phyloP scores from a whole-genome alignment of 2,888 invertebrate genomes.

The Orchestes rusci region DNA sequence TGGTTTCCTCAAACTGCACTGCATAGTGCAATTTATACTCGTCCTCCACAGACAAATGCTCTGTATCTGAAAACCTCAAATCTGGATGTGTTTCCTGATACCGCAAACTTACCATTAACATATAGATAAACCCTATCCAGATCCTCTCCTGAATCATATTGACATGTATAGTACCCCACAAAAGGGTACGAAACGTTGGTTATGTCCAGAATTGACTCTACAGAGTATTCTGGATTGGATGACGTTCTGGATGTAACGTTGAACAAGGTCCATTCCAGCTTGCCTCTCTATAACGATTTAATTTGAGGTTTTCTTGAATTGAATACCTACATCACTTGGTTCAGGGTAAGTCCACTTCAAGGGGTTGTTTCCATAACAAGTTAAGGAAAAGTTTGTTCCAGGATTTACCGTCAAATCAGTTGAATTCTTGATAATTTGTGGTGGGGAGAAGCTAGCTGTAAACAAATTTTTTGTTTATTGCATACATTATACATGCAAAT shows the following conservation, averaged over 20 bases:
- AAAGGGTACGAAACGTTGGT: slow-evolving; percentile 36
- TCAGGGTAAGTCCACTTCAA: slow-evolving; percentile 40
- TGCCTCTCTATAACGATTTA: no score
- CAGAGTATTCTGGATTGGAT: no score
- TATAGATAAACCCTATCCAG: slow-evolving; percentile 48
- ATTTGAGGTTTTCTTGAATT: no score
- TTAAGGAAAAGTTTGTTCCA: slow-evolving; percentile 39
- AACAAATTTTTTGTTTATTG: no score
- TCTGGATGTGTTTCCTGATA: no score
- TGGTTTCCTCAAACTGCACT: slow-evolving; percentile 41
- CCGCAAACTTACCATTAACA: slow-evolving; percentile 49
- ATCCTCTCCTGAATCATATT: slow-evolving; percentile 27
- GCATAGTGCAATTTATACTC: no score
- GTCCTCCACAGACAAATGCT: slow-evolving; percentile 43
- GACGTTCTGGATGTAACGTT: no score
- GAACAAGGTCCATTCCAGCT: no score
- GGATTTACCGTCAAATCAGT: no score
- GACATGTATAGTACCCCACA: slow-evolving; percentile 43
- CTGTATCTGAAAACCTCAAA: slow-evolving; percentile 46
- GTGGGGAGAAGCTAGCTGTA: no score
- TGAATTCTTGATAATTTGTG: no score
- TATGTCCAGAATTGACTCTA: slow-evolving; percentile 43
- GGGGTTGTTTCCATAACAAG: slow-evolving; percentile 44
- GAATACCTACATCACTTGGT: slow-evolving; percentile 3
- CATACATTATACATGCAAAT: no score